A percentile compares a stretch with the other conserved stretches of the same genome.
Evolutionary conservation across 2,888 invertebrate genomes (phyloP).

Genomic region (Macrosoma leucophasiata): DNA sequence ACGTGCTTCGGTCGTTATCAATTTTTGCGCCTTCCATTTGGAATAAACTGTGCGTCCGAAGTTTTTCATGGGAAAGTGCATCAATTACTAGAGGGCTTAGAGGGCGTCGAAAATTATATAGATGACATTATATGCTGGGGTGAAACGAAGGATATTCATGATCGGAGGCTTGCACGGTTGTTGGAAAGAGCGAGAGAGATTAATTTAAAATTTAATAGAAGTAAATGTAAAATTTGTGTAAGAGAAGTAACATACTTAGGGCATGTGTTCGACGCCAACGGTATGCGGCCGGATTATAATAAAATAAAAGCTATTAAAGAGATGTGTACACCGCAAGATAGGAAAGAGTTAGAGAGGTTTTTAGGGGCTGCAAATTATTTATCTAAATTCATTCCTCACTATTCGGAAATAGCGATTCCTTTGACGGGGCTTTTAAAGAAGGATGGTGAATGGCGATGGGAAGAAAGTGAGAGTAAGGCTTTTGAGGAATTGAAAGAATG

Average conservation of each 20-base stretch:
- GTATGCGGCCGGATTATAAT: slow-evolving; percentile 18
- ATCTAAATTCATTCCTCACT: too few species aligned
- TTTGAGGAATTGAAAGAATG: too few species aligned
- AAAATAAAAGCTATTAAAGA: slow-evolving; percentile 21
- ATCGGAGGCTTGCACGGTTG: slow-evolving; percentile 16
- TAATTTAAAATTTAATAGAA: slow-evolving; percentile 25
- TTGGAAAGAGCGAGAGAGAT: slow-evolving; percentile 18
- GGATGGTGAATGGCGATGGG: too few species aligned
- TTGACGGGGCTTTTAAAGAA: too few species aligned
- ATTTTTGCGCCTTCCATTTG: slow-evolving; percentile 13
- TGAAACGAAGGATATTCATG: slow-evolving; percentile 16
- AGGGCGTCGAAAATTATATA: slow-evolving; percentile 19
- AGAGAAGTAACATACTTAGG: slow-evolving; percentile 22
- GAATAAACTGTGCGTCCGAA: slow-evolving; percentile 13
- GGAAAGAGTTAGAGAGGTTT: slow-evolving; percentile 20
- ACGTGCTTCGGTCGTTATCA: slow-evolving; percentile 14
- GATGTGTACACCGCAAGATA: slow-evolving; percentile 17
- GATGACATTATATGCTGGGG: slow-evolving; percentile 26
- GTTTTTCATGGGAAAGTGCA: slow-evolving; percentile 10
- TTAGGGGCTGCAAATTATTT: slow-evolving; percentile 9
- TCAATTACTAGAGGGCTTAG: slow-evolving; percentile 18
- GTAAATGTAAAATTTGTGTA: slow-evolving; percentile 10
- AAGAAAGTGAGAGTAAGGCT: too few species aligned
- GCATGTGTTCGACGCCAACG: slow-evolving; percentile 20
- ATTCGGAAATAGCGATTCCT: too few species aligned